Percentiles rank a stretch among this genome's conserved stretches.
phyloP scores from a whole-genome alignment of 2,113 vertebrate genomes.

The Dicentrarchus labrax region DNA sequence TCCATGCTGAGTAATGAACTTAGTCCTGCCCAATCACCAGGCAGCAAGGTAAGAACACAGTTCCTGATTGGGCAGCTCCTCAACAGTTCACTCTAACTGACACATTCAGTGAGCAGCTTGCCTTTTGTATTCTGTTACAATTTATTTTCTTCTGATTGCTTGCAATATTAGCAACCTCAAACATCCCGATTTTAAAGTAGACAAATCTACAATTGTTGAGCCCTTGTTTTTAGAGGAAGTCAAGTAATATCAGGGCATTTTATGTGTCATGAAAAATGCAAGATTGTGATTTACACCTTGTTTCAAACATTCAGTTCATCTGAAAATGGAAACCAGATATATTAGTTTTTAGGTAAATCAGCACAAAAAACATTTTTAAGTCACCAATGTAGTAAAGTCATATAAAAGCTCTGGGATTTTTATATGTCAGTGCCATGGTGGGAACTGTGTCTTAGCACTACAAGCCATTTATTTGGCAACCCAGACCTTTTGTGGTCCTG shows the following conservation, averaged over 20 bases:
- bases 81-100: conserved; percentile 35
- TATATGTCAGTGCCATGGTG: conserved; percentile 58
- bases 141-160: conserved; percentile 7
- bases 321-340: not conserved
- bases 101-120: conserved; percentile 18
- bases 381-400: not conserved
- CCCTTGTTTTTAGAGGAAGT: not conserved
- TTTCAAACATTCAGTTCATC: not conserved
- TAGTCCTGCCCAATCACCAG: conserved; percentile 89
- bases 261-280: not conserved
- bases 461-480: conserved; percentile 30
- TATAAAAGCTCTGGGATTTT: not conserved
- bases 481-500: conserved; percentile 10
- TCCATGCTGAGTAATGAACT: conserved; percentile 87
- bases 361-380: not conserved
- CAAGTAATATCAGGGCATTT: not conserved
- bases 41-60: conserved; percentile 87
- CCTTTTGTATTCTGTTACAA: conserved; percentile 8
- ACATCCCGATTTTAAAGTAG: not conserved
- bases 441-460: conserved; percentile 58
- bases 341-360: not conserved
- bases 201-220: not conserved
- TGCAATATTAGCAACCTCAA: not conserved
- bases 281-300: not conserved
- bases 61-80: conserved; percentile 68